These are phyloP conservation scores for Cheilosia soror DNA, from an alignment of 2,888 invertebrate genomes.

Conservation along the genomic window DNA sequence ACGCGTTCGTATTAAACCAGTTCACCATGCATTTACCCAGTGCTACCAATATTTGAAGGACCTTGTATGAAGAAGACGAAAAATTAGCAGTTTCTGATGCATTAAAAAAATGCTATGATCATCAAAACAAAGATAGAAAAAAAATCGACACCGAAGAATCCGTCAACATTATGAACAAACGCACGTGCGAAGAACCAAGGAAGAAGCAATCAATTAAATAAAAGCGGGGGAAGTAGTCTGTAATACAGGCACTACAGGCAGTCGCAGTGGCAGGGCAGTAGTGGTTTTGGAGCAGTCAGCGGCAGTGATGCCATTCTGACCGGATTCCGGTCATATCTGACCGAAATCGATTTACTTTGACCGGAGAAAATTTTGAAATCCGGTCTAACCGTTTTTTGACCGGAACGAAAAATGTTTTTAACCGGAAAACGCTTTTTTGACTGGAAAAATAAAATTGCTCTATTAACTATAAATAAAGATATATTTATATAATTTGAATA, in stretches of 20 bases:
- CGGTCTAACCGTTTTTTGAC: too few relatives aligned
- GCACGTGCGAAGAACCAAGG: background rate
- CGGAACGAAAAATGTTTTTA: too few relatives aligned
- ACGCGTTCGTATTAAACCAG: conserved; percentile 6
- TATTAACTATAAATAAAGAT: too few relatives aligned
- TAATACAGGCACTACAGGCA: background rate
- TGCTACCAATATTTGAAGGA: conserved; percentile 26
- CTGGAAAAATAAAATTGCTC: too few relatives aligned
- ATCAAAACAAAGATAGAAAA: conserved; percentile 25
- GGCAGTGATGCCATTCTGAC: background rate
- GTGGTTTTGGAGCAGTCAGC: conserved; percentile 1
- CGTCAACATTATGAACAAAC: conserved; percentile 4
- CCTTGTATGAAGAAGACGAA: conserved; percentile 39
- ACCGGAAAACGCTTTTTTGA: too few relatives aligned
- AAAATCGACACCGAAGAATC: conserved; percentile 8
- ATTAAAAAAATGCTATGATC: conserved; percentile 37
- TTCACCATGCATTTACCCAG: conserved; percentile 15
- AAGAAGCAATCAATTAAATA: background rate
- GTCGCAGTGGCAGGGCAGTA: too few relatives aligned
- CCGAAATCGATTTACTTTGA: too few relatives aligned
- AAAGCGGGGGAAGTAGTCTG: background rate
- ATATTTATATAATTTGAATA: too few relatives aligned
- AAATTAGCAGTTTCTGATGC: conserved; percentile 27
- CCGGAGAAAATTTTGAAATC: too few relatives aligned
- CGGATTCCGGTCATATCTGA: too few relatives aligned